phyloP scores from a whole-genome alignment of 2,888 invertebrate genomes.

The Callosobruchus maculatus region DNA sequence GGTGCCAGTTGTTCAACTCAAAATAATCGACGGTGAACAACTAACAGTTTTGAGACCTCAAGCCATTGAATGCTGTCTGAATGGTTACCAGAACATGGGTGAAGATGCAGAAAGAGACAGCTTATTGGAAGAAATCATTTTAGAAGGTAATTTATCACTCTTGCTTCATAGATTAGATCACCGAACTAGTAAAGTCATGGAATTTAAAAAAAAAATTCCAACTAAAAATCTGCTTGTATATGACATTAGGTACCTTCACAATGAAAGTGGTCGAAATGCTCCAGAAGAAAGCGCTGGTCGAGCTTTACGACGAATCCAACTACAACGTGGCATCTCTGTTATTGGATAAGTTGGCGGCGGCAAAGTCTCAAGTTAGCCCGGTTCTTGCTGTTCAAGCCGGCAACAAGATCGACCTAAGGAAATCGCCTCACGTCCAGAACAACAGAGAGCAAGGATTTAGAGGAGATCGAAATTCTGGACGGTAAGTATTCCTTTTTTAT shows the following conservation, averaged over 20 bases:
- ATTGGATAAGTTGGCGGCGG: constrained; percentile 42
- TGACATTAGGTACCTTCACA: constrained; percentile 29
- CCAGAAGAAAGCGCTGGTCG: constrained; percentile 57
- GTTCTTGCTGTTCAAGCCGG: constrained; percentile 40
- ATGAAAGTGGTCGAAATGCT: constrained; percentile 58
- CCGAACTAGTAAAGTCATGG: too few relatives aligned
- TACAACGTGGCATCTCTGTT: constrained; percentile 45
- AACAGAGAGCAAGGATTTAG: neutral
- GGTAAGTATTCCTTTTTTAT: constrained; percentile 20
- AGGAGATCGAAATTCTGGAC: constrained; percentile 18
- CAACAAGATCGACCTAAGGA: constrained; percentile 40
- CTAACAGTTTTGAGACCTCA: constrained; percentile 64
- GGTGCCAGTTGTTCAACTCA: constrained; percentile 59
- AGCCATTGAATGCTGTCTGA: constrained; percentile 74
- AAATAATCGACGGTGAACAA: constrained; percentile 62
- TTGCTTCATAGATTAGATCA: neutral
- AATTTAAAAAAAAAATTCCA: too few relatives aligned
- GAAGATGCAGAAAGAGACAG: constrained; percentile 56
- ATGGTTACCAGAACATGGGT: constrained; percentile 58
- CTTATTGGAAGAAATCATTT: constrained; percentile 65
- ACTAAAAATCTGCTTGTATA: too few relatives aligned
- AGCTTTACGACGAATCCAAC: constrained; percentile 56
- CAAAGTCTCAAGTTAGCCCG: constrained; percentile 40
- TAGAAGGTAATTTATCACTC: constrained; percentile 51
- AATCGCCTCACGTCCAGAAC: constrained; percentile 12